Evolutionary conservation across 1,140 invertebrate genomes (phyloP).

Genomic region (Capitella teleta): DNA sequence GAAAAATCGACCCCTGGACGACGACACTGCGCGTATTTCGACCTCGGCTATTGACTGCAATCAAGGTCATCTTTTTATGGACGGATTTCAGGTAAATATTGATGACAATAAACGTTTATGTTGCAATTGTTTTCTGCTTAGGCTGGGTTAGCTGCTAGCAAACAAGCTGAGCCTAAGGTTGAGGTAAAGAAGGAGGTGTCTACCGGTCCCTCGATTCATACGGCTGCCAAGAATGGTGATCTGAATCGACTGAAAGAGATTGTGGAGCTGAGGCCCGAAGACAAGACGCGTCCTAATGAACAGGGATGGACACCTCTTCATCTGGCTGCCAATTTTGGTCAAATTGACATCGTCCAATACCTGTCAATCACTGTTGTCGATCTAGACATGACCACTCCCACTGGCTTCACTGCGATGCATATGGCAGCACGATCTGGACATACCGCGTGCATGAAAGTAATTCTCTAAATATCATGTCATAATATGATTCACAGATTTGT

Average conservation of each 20-base stretch:
- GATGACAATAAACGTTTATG: too few relatives aligned
- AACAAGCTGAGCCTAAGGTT: neutral
- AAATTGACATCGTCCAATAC: conserved; percentile 30
- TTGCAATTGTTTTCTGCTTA: too few relatives aligned
- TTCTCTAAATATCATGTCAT: too few relatives aligned
- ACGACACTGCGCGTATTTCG: too few relatives aligned
- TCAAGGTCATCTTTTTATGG: too few relatives aligned
- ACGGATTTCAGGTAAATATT: too few relatives aligned
- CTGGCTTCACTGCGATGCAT: conserved; percentile 38
- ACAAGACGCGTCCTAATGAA: conserved; percentile 33
- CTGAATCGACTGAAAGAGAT: conserved; percentile 25
- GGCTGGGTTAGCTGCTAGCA: too few relatives aligned
- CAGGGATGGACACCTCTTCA: conserved; percentile 27
- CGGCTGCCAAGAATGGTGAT: conserved; percentile 24
- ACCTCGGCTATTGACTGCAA: too few relatives aligned
- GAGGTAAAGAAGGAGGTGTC: conserved; percentile 14
- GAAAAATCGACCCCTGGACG: too few relatives aligned
- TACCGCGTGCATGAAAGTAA: conserved; percentile 32
- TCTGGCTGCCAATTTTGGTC: conserved; percentile 22
- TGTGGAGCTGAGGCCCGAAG: conserved; percentile 24
- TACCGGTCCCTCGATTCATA: conserved; percentile 25
- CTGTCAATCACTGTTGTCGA: conserved; percentile 22
- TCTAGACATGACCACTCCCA: conserved; percentile 28
- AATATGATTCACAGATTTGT: too few relatives aligned
- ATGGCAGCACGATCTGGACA: conserved; percentile 40